Base-by-base conservation (phyloP, 2,888 invertebrate genomes). In the Pristionchus maxplancki region DNA sequence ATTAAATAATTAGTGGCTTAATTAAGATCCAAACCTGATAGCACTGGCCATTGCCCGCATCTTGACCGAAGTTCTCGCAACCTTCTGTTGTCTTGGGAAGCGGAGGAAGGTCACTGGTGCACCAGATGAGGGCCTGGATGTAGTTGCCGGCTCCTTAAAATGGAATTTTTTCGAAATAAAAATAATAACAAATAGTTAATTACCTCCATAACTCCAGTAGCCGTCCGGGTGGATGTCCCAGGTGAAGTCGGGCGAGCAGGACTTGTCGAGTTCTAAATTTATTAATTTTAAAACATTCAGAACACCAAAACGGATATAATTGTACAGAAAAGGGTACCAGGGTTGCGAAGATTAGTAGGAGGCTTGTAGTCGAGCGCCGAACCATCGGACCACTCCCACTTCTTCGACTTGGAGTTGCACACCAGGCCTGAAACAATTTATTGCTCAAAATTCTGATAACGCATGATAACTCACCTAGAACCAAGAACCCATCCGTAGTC, bases 341-440 rank as follows among this genome's bases (percentile, higher is more conserved):
- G 58, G n/a, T 58, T 58, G 58, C 58, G 58, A 8, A 58, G 58
- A n/a, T 58, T 58, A n/a, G 58, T n/a, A 24, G 64, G 28, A 9
- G 64, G 64, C 15, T 67, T 67, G 64, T 34, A 67, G 15, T 67
- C 64, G 34, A 67, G 28, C 1, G 64, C 64, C 0, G 64, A 67
- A 9, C 64, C 64, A 31, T 67, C 64, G 64, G 64, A 67, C 64
- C 64, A 67, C 34, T 67, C 64, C 64, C 64, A 67, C 34, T 67
- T 67, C 31, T 28, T 67, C 2, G 64, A 31, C 6, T 67, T 28
- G 64, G 28, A 31, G 34, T 67, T 67, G 31, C 64, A 67, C 13
- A 67, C 64, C 13, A 67, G 34, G 15, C 64, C 64, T 67, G 34
- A 62, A 24, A 20, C 5, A 17, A 8, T 50, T 50, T 50, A 9